Base-by-base conservation (phyloP, 2,888 invertebrate genomes). In the Koerneria pararmatus region DNA sequence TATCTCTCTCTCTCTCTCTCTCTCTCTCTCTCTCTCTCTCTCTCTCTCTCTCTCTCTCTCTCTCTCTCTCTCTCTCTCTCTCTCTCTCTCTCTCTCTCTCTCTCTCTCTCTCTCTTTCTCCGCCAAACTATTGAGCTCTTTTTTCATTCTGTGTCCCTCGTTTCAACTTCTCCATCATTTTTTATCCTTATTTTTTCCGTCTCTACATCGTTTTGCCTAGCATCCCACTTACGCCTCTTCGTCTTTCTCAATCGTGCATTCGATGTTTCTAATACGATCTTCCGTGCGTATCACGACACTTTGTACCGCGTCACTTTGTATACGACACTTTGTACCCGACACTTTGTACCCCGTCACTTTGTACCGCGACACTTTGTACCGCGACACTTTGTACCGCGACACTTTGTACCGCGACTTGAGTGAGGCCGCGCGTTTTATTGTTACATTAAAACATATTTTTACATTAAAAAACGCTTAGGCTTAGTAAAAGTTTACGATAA, bases 21-120 rank as follows among this genome's bases (percentile, higher is more conserved):
- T 19, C n/a, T 11, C n/a, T 34, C 57, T 19, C n/a, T 22, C 29
- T 59, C 27, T 37, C 19, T 27, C n/a, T 24, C 32, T 49, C 41
- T 48, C 49, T 2, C 60, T 41, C 3, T 8, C 48, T 27, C 4
- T 3, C 46, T 32, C 19, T 2, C 60, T 27, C 19, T 2, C 27
- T 29, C 31, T 22, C 32, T 48, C 60, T 32, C 11, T 32, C 46
- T 48, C 60, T 41, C 32, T 41, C 60, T 41, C 32, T 22, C 49
- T 32, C 48, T 1, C 46, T 41, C 41, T 31, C 22, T 29, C 29
- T n/a, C 29, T 29, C 57, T 2, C n/a, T 24, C 11, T 27, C 24
- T 37, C 37, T 15, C 37, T 19, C 8, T 22, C 37, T 19, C 8
- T 15, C 31, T 35, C 41, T 27, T 19, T 35, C 27, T 19, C 27